phyloP scores from a whole-genome alignment of 2,888 invertebrate genomes.

The Drosophila pseudotalamancana region DNA sequence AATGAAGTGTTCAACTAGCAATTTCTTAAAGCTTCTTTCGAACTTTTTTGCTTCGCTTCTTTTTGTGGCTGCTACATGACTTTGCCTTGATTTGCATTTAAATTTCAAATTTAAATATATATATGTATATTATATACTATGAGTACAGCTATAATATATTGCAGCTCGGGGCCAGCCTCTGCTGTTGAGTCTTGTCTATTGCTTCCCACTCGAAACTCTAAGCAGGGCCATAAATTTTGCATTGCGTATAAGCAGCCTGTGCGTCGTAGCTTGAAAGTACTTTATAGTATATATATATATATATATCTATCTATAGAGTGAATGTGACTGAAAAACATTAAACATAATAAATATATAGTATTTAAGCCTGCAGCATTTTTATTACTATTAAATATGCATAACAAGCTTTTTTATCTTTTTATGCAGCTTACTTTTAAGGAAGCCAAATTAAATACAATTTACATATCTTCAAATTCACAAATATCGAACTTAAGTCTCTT shows the following conservation, averaged over 20 bases:
- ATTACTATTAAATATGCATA: constrained; percentile 6
- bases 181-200: constrained; percentile 28
- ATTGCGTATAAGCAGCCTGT: constrained; percentile 21
- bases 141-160: constrained; percentile 38
- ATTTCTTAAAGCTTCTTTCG: constrained; percentile 17
- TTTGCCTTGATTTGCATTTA: constrained; percentile 51
- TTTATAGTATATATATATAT: constrained; percentile 1
- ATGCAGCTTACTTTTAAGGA: neutral
- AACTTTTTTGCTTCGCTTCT: neutral
- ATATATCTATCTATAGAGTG: neutral
- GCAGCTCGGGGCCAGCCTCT: constrained; percentile 29
- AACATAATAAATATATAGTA: constrained; percentile 1
- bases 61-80: constrained; percentile 3
- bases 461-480: no score
- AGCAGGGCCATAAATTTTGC: constrained; percentile 34
- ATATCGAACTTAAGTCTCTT: no score
- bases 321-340: neutral
- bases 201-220: constrained; percentile 30
- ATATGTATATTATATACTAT: neutral
- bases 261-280: constrained; percentile 6
- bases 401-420: constrained; percentile 11
- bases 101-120: constrained; percentile 38
- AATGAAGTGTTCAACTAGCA: constrained; percentile 43
- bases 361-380: neutral
- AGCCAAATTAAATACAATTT: neutral